Evolutionary conservation across 2,797 vertebrate genomes (phyloP).

Genomic region (Acanthurus lineatus): DNA sequence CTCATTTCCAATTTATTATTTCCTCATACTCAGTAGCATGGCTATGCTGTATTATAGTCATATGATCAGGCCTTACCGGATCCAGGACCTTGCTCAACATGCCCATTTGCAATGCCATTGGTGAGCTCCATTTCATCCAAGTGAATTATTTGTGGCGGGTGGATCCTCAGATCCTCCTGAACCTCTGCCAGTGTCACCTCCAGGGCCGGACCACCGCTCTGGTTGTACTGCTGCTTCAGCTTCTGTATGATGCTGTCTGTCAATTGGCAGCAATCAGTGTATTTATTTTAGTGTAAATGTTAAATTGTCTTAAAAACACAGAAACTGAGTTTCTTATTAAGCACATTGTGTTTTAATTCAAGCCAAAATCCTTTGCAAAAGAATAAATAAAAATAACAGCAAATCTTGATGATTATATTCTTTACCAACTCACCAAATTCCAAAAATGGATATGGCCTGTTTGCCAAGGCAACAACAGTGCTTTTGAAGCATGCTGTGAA

Average conservation of each 20-base stretch:
- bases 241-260: constrained; percentile 93
- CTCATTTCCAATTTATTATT: not conserved
- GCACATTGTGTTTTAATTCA: not conserved
- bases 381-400: not conserved
- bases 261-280: not conserved
- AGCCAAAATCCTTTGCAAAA: not conserved
- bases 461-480: constrained; percentile 87
- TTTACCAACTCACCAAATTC: constrained; percentile 91
- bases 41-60: not conserved
- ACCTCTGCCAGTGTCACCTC: constrained; percentile 86
- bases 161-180: constrained; percentile 88
- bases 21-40: too few relatives aligned
- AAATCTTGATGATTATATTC: constrained; percentile 18
- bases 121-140: constrained; percentile 87
- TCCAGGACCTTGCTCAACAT: constrained; percentile 78
- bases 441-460: constrained; percentile 94
- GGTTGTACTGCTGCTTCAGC: constrained; percentile 92
- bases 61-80: constrained; percentile 81
- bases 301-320: not conserved
- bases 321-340: not conserved
- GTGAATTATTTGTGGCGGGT: constrained; percentile 87
- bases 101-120: constrained; percentile 89
- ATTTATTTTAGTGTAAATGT: not conserved
- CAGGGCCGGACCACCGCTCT: constrained; percentile 75
- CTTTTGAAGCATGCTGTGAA: constrained; percentile 90